A percentile compares a stretch with the other conserved stretches of the same genome.
These are phyloP conservation scores for Rhagologus leucostigma DNA, from an alignment of 2,113 vertebrate genomes.

Conservation along the genomic window DNA sequence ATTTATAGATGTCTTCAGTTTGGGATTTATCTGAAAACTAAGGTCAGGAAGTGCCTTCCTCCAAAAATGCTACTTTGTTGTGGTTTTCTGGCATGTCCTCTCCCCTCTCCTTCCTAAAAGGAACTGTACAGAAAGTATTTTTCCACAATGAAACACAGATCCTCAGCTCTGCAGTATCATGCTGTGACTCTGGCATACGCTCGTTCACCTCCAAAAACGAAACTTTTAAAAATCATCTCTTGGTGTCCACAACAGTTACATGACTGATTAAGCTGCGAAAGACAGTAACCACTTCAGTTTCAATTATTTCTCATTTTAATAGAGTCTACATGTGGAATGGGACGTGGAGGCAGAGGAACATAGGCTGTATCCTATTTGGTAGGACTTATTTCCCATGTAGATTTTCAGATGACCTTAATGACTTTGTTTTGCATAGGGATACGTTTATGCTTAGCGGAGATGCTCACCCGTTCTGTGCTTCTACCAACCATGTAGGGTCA, in stretches of 20 bases:
- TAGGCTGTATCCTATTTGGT: not conserved
- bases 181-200: not conserved
- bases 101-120: not conserved
- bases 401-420: not conserved
- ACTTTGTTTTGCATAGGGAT: not conserved
- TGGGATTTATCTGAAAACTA: conserved; percentile 24
- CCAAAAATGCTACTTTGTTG: conserved; percentile 39
- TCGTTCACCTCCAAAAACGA: not conserved
- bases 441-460: fast-evolving
- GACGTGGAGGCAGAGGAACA: not conserved
- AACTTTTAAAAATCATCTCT: not conserved
- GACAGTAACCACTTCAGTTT: not conserved
- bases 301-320: not conserved
- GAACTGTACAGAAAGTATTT: conserved; percentile 7
- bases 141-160: not conserved
- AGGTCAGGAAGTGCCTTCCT: conserved; percentile 41
- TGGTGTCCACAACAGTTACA: not conserved
- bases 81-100: conserved; percentile 40
- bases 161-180: not conserved
- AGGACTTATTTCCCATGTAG: not conserved
- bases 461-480: not conserved
- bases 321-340: fast-evolving
- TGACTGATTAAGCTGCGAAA: not conserved
- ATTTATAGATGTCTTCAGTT: conserved; percentile 29
- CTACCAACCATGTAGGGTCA: not conserved